Evolutionary conservation across 2,797 vertebrate genomes (phyloP).

Genomic region (Myotis vivesi): DNA sequence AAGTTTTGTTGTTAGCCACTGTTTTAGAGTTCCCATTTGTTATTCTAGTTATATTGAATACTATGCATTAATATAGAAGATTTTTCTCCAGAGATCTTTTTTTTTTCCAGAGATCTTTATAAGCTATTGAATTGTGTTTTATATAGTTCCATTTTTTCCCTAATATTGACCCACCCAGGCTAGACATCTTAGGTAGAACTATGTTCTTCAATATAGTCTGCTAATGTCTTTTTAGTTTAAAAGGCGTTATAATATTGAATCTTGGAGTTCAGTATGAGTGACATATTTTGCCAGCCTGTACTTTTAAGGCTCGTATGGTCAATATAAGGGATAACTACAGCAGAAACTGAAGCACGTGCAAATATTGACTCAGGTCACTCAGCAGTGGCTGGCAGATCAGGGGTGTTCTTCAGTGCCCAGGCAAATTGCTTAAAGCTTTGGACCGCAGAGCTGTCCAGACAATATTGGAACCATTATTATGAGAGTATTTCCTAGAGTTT

Average conservation of each 20-base stretch:
- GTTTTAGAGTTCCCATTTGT: neutral
- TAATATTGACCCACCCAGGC: neutral
- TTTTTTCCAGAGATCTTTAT: constrained; percentile 10
- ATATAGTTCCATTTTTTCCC: neutral
- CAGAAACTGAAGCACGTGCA: neutral
- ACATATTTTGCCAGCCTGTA: neutral
- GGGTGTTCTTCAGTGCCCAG: neutral
- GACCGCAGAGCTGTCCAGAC: neutral
- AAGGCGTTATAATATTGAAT: neutral
- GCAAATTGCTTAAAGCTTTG: neutral
- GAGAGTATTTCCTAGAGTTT: constrained; percentile 27
- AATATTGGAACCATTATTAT: neutral
- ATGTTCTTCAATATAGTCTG: neutral
- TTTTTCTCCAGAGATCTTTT: constrained; percentile 13
- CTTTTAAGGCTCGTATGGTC: neutral
- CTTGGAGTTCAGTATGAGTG: neutral
- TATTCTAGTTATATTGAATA: neutral
- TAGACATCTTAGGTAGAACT: neutral
- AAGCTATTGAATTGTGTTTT: neutral
- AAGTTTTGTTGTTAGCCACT: neutral
- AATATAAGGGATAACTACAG: neutral
- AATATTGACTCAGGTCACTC: constrained; percentile 9
- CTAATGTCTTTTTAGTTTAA: neutral
- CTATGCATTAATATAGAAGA: neutral
- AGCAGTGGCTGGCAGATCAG: neutral